Percentiles rank a stretch among this genome's conserved stretches.
phyloP scores from a whole-genome alignment of 1,140 invertebrate species.

The Drosophila micromelanica region DNA sequence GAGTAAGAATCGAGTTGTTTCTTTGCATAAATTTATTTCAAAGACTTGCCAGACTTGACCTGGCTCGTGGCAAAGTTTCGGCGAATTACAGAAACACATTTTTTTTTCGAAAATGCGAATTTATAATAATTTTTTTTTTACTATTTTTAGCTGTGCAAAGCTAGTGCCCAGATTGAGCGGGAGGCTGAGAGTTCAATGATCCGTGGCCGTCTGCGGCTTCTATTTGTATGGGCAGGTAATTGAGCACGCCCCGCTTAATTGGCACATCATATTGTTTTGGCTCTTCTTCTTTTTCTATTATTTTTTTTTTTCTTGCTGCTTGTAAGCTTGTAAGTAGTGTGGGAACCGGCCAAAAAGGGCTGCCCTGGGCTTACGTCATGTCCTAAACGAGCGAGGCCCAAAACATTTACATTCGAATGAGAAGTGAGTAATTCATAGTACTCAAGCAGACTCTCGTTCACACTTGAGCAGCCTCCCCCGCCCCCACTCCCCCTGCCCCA shows the following conservation, averaged over 20 bases:
- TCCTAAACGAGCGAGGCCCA: slow-evolving; percentile 41
- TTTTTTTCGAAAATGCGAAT: slow-evolving; percentile 14
- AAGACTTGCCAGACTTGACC: not conserved
- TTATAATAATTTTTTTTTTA: too few relatives aligned
- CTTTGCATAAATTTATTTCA: slow-evolving; percentile 59
- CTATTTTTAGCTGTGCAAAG: slow-evolving; percentile 58
- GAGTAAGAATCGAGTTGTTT: slow-evolving; percentile 30
- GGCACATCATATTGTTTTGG: slow-evolving; percentile 32
- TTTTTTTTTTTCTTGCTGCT: not conserved
- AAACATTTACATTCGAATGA: slow-evolving; percentile 15
- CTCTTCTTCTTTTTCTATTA: not conserved
- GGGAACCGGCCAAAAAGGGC: slow-evolving; percentile 36
- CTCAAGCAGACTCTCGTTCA: slow-evolving; percentile 33
- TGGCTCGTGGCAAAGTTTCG: slow-evolving; percentile 6
- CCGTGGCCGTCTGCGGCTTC: slow-evolving; percentile 28
- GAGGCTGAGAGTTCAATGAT: slow-evolving; percentile 70
- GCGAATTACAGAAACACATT: slow-evolving; percentile 56
- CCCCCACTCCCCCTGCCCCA: not conserved
- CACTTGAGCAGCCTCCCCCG: slow-evolving; percentile 15
- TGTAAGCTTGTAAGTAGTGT: slow-evolving; percentile 12
- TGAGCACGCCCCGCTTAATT: slow-evolving; percentile 50
- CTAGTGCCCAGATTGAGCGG: slow-evolving; percentile 47
- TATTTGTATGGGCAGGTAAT: slow-evolving; percentile 30
- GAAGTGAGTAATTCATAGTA: slow-evolving; percentile 57
- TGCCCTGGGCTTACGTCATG: slow-evolving; percentile 66